A percentile compares a stretch with the other conserved stretches of the same genome.
These are phyloP conservation scores for Drosophila nebulosa DNA, from an alignment of 1,140 invertebrate species.

Conservation along the genomic window DNA sequence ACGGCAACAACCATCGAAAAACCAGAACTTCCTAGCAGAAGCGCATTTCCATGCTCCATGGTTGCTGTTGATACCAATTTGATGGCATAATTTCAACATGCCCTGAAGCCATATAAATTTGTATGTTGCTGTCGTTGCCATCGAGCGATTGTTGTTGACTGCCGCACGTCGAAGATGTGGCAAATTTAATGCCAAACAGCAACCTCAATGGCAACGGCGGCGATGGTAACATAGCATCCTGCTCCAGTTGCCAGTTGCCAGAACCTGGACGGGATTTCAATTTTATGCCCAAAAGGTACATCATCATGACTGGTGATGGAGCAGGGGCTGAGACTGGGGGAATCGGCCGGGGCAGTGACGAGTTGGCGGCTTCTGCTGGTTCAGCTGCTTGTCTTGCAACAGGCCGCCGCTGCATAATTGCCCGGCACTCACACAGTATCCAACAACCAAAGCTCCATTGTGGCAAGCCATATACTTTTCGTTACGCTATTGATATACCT, in stretches of 20 bases:
- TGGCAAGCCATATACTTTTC: slow-evolving; percentile 1
- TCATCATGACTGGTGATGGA: slow-evolving; percentile 53
- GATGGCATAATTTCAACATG: slow-evolving; percentile 81
- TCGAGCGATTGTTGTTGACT: slow-evolving; percentile 27
- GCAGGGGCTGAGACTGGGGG: not conserved
- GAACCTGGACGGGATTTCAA: slow-evolving; percentile 68
- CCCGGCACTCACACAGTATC: slow-evolving; percentile 25
- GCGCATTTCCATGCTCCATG: slow-evolving; percentile 28
- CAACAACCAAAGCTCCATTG: slow-evolving; percentile 8
- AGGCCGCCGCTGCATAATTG: slow-evolving; percentile 62
- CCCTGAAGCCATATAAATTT: slow-evolving; percentile 77
- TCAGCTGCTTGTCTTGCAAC: slow-evolving; percentile 37
- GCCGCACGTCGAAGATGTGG: slow-evolving; percentile 64
- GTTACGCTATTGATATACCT: slow-evolving; percentile 19
- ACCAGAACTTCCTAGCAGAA: slow-evolving; percentile 29
- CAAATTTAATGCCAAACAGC: slow-evolving; percentile 69
- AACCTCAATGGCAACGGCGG: not conserved
- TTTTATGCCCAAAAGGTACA: slow-evolving; percentile 79
- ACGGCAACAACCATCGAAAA: slow-evolving; percentile 11
- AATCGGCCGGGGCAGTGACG: not conserved
- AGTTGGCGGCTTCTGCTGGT: slow-evolving; percentile 1
- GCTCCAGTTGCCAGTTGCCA: slow-evolving; percentile 13
- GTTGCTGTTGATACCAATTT: slow-evolving; percentile 74
- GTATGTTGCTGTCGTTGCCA: slow-evolving; percentile 72
- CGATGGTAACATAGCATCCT: slow-evolving; percentile 61